phyloP scores from a whole-genome alignment of 2,888 invertebrate genomes.

The Erebia ligea region DNA sequence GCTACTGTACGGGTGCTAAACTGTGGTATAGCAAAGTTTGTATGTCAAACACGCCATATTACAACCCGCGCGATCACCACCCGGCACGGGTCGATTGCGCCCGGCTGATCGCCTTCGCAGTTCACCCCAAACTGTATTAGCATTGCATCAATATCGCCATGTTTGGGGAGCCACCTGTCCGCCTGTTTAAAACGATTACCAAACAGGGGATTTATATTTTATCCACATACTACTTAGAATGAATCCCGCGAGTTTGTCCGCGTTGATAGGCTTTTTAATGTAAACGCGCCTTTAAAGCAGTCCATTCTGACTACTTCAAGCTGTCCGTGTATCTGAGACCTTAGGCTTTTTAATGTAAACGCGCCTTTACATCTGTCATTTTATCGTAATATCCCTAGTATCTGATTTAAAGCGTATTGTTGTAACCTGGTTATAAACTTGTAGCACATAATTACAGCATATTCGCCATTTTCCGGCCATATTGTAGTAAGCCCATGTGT shows the following conservation, averaged over 20 bases:
- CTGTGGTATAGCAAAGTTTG: slow-evolving; percentile 18
- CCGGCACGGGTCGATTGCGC: slow-evolving; percentile 57
- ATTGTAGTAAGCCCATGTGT: slow-evolving; percentile 1
- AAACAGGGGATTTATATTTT: not conserved
- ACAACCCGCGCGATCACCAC: slow-evolving; percentile 48
- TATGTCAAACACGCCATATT: slow-evolving; percentile 28
- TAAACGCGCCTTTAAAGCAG: too few species aligned
- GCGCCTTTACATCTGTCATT: too few species aligned
- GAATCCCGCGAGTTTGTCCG: too few species aligned
- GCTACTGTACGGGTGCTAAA: not conserved
- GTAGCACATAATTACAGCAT: not conserved
- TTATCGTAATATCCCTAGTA: not conserved
- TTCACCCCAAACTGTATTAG: slow-evolving; percentile 34
- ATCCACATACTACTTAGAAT: not conserved
- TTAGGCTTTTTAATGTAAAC: too few species aligned
- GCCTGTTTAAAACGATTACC: slow-evolving; percentile 14
- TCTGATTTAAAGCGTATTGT: not conserved
- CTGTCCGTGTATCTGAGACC: too few species aligned
- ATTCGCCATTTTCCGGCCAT: not conserved
- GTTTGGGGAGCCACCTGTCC: slow-evolving; percentile 27
- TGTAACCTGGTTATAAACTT: not conserved
- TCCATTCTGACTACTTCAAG: too few species aligned
- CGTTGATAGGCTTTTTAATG: too few species aligned
- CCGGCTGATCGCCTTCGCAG: slow-evolving; percentile 20
- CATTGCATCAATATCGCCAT: slow-evolving; percentile 37